These are phyloP conservation scores for Phataginus tetradactyla DNA, from an alignment of 2,797 vertebrate genomes.

Conservation along the genomic window DNA sequence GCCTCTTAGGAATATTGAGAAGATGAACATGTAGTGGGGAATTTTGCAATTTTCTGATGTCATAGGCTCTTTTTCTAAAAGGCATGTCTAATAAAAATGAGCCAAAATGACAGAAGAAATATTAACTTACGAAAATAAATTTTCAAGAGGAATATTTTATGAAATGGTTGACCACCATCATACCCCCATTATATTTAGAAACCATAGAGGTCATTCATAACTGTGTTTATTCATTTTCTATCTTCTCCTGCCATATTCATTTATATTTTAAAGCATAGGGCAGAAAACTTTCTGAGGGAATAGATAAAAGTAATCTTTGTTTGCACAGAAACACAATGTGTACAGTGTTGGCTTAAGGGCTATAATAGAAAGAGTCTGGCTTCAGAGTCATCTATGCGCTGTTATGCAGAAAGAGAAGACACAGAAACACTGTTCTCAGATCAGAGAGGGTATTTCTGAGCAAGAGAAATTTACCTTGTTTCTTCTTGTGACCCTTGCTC, in stretches of 20 bases:
- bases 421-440: not conserved
- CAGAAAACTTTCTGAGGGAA: not conserved
- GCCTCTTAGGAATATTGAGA: conserved; percentile 17
- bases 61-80: conserved; percentile 35
- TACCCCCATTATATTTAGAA: conserved; percentile 37
- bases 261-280: conserved; percentile 36
- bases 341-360: conserved; percentile 11
- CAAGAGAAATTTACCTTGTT: not conserved
- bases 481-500: conserved; percentile 1
- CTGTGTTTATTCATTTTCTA: conserved; percentile 36
- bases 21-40: not conserved
- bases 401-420: conserved; percentile 33
- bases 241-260: conserved; percentile 24
- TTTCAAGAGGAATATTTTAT: conserved; percentile 24
- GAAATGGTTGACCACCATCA: not conserved
- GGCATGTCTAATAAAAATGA: not conserved
- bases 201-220: not conserved
- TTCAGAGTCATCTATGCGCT: not conserved
- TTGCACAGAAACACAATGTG: conserved; percentile 29
- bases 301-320: conserved; percentile 36
- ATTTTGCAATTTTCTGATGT: conserved; percentile 30
- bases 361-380: not conserved
- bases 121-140: conserved; percentile 19
- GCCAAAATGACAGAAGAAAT: conserved; percentile 41
- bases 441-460: conserved; percentile 26